A percentile compares a stretch with the other conserved stretches of the same genome.
These are phyloP conservation scores for Eupithecia abbreviata DNA, from an alignment of 2,888 invertebrate genomes.

Conservation along the genomic window DNA sequence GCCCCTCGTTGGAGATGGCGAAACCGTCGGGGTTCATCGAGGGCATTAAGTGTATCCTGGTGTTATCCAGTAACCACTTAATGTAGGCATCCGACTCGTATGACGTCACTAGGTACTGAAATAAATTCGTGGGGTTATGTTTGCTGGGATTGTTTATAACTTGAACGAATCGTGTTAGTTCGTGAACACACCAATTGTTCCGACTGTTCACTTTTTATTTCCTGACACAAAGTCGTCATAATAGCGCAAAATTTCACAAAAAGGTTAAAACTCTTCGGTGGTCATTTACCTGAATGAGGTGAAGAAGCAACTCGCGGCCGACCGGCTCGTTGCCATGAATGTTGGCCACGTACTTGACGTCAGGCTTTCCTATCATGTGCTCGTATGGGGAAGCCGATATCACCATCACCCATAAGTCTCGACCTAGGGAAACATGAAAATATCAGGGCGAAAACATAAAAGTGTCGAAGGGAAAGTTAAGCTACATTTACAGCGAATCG, in stretches of 20 bases:
- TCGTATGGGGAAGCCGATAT: constrained; percentile 95
- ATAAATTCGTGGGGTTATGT: constrained; percentile 42
- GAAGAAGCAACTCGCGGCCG: constrained; percentile 96
- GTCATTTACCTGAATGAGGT: constrained; percentile 90
- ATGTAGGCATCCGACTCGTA: constrained; percentile 93
- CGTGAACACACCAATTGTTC: not conserved
- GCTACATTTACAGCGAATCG: not conserved
- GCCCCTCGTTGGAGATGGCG: constrained; percentile 94
- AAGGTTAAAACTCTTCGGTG: not conserved
- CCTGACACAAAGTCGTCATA: not conserved
- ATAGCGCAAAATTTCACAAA: not conserved
- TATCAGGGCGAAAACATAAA: not conserved
- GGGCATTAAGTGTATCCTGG: constrained; percentile 97
- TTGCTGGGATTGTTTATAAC: not conserved
- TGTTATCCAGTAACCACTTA: constrained; percentile 95
- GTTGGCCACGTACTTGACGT: constrained; percentile 98
- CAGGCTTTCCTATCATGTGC: constrained; percentile 97
- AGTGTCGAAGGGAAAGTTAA: not conserved
- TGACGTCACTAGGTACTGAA: constrained; percentile 92
- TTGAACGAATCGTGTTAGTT: not conserved
- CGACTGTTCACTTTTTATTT: not conserved
- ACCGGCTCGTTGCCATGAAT: constrained; percentile 99
- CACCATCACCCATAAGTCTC: constrained; percentile 97
- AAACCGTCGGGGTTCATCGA: constrained; percentile 99
- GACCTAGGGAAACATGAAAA: constrained; percentile 71